Conservation (phyloP, 2,797 vertebrate genomes). For the Pseudopleuronectes americanus region DNA sequence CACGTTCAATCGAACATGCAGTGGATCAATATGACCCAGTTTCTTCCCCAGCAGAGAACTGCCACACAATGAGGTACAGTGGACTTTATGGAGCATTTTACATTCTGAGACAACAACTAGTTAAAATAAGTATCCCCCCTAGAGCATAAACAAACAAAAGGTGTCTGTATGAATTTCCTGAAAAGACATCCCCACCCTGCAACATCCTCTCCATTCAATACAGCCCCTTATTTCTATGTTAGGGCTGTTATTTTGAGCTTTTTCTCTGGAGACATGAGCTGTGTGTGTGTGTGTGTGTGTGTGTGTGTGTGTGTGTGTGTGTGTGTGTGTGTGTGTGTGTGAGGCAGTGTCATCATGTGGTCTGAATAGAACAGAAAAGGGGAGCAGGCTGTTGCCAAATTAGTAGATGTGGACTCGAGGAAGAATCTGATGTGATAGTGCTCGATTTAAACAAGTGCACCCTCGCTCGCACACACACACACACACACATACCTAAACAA, state of each 20-base stretch:
- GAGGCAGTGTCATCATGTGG: neutral
- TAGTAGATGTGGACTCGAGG: too few relatives aligned
- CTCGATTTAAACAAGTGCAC: neutral
- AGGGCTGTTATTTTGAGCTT: slow-evolving; percentile 45
- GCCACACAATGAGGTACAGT: slow-evolving; percentile 25
- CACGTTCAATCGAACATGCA: slow-evolving; percentile 43
- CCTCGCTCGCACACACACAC: neutral
- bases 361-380: slow-evolving; percentile 14
- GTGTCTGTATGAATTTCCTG: slow-evolving; percentile 35
- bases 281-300: slow-evolving; percentile 17
- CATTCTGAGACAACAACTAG: slow-evolving; percentile 19
- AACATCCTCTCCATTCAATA: neutral
- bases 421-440: too few relatives aligned
- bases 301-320: neutral
- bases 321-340: too few relatives aligned
- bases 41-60: slow-evolving; percentile 39
- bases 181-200: slow-evolving; percentile 7
- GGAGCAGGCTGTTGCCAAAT: slow-evolving; percentile 2
- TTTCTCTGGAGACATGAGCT: slow-evolving; percentile 27
- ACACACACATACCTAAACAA: neutral
- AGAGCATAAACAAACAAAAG: slow-evolving; percentile 21
- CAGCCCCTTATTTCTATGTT: slow-evolving; percentile 4
- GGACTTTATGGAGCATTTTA: slow-evolving; percentile 14
- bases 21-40: slow-evolving; percentile 68
- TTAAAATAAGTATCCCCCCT: slow-evolving; percentile 19